These are phyloP conservation scores for Ophioninae sp. DNA, from an alignment of 2,888 invertebrate species.

Conservation along the genomic window DNA sequence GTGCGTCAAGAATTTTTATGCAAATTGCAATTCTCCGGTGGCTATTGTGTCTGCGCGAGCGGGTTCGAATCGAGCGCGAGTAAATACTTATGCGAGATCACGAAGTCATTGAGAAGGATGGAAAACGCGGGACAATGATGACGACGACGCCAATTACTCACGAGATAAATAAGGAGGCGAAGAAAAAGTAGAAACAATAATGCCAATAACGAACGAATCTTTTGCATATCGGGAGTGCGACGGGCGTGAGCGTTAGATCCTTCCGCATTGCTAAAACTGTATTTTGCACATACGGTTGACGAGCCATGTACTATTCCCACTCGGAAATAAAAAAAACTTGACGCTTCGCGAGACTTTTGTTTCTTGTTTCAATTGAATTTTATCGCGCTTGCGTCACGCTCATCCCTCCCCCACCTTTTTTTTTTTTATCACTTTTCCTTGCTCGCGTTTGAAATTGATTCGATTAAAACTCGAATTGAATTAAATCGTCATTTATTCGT, in stretches of 20 bases:
- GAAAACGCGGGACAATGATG: neutral
- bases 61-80: neutral
- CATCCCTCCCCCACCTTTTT: neutral
- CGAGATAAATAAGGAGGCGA: neutral
- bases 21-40: slow-evolving; percentile 68
- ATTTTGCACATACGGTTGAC: slow-evolving; percentile 19
- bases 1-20: slow-evolving; percentile 72
- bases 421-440: neutral
- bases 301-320: slow-evolving; percentile 25
- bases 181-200: neutral
- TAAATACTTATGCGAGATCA: slow-evolving; percentile 35
- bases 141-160: neutral
- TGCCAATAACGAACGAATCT: slow-evolving; percentile 12
- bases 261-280: slow-evolving; percentile 42
- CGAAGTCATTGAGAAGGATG: neutral
- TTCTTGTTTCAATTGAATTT: neutral
- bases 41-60: slow-evolving; percentile 39
- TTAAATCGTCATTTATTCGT: too few relatives aligned
- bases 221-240: neutral
- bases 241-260: slow-evolving; percentile 23
- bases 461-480: neutral
- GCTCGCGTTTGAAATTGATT: neutral
- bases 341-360: slow-evolving; percentile 1
- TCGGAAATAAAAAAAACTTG: slow-evolving; percentile 8
- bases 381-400: neutral